Evolutionary conservation across 2,113 vertebrate species (phyloP).

Genomic region (Triplophysa tibetana): DNA sequence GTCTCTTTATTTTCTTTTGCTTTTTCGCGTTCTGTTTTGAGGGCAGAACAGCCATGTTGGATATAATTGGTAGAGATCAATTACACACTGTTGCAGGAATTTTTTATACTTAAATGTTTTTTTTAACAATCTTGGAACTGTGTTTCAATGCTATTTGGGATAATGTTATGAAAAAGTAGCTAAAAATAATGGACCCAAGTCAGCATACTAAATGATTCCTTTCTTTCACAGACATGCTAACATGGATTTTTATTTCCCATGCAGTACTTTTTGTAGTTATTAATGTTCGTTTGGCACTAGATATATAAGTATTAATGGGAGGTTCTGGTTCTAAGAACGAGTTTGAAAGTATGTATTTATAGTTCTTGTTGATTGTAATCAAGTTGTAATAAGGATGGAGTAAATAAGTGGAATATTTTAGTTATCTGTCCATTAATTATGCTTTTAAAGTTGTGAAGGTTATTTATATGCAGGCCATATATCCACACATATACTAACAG

Average conservation of each 20-base stretch:
- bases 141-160: not conserved
- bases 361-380: not conserved
- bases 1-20: not conserved
- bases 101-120: not conserved
- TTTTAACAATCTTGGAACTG: not conserved
- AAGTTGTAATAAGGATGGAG: not conserved
- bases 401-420: slow-evolving; percentile 29
- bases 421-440: slow-evolving; percentile 37
- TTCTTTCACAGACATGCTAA: not conserved
- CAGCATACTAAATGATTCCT: not conserved
- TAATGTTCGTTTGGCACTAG: slow-evolving; percentile 20
- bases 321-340: not conserved
- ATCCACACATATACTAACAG: not conserved
- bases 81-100: not conserved
- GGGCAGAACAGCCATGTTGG: not conserved
- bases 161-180: not conserved
- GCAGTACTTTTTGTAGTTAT: not conserved
- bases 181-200: not conserved
- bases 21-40: slow-evolving; percentile 6
- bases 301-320: slow-evolving; percentile 8
- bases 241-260: not conserved
- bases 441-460: slow-evolving; percentile 40
- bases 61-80: not conserved
- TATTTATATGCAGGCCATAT: slow-evolving; percentile 53
- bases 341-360: slow-evolving; percentile 41